Conservation (phyloP, 2,888 invertebrate genomes). For the Drepana falcataria region DNA sequence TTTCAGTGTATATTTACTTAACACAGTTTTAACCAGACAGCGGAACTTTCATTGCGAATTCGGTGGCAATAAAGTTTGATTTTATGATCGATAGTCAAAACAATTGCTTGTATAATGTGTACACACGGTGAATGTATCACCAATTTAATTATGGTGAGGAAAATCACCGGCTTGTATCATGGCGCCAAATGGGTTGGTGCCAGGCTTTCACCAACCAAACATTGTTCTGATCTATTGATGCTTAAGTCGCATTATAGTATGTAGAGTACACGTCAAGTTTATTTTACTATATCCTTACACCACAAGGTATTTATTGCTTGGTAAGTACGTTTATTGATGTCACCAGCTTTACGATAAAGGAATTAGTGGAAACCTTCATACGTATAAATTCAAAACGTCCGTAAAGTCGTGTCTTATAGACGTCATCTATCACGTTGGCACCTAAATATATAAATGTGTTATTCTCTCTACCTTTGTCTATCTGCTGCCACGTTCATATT, state of each 20-base stretch:
- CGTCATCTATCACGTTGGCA: too few species aligned
- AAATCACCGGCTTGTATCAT: slow-evolving; percentile 41
- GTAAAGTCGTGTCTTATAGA: too few species aligned
- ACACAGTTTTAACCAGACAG: not conserved
- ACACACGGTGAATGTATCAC: slow-evolving; percentile 24
- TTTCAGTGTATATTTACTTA: not conserved
- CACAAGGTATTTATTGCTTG: too few species aligned
- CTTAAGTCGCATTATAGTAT: not conserved
- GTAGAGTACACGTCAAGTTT: too few species aligned
- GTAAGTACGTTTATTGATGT: too few species aligned
- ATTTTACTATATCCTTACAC: too few species aligned
- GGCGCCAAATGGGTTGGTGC: slow-evolving; percentile 61
- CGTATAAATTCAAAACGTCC: too few species aligned
- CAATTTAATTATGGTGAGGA: slow-evolving; percentile 43
- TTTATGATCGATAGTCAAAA: slow-evolving; percentile 23
- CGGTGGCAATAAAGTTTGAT: slow-evolving; percentile 12
- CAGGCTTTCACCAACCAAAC: slow-evolving; percentile 34
- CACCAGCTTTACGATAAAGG: too few species aligned
- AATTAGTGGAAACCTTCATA: too few species aligned
- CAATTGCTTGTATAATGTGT: slow-evolving; percentile 17
- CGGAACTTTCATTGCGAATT: not conserved
- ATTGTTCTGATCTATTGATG: slow-evolving; percentile 10
- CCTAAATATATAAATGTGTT: too few species aligned
- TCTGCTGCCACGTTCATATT: too few species aligned
- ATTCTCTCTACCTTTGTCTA: too few species aligned